Conservation (phyloP, 2,888 invertebrate genomes). For the Bombyx huttoni region DNA sequence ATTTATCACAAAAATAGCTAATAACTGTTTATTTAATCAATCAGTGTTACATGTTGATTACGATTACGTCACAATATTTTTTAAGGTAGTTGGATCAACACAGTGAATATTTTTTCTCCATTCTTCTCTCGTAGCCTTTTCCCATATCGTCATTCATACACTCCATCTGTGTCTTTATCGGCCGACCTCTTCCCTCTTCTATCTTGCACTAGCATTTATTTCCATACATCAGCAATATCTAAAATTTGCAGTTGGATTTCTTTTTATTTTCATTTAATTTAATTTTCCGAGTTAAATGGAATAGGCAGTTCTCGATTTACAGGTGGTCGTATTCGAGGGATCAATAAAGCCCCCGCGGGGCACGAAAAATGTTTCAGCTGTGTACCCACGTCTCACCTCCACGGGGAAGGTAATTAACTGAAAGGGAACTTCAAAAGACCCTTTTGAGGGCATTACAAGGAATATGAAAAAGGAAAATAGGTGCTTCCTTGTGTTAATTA, state of each 20-base stretch:
- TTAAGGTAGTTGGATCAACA: too few species aligned
- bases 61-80: too few species aligned
- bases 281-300: not conserved
- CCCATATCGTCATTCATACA: too few species aligned
- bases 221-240: not conserved
- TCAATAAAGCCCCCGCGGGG: conserved; percentile 31
- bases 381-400: conserved; percentile 26
- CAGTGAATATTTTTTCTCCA: too few species aligned
- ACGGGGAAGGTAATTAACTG: conserved; percentile 39
- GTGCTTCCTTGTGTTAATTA: conserved; percentile 12
- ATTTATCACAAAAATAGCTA: too few species aligned
- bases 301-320: conserved; percentile 14
- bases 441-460: conserved; percentile 22
- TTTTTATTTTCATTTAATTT: not conserved
- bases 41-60: too few species aligned
- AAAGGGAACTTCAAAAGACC: conserved; percentile 37
- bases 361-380: conserved; percentile 31
- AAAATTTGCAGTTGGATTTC: not conserved
- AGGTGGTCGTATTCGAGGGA: conserved; percentile 24
- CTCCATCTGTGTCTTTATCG: too few species aligned
- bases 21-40: too few species aligned
- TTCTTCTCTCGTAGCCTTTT: too few species aligned
- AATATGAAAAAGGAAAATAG: conserved; percentile 24
- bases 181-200: too few species aligned
- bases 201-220: too few species aligned